Evolutionary conservation across 2,888 invertebrate species (phyloP), one percentile per base, ranked within the genome.

Genomic region (Byasa hedistus): DNA sequence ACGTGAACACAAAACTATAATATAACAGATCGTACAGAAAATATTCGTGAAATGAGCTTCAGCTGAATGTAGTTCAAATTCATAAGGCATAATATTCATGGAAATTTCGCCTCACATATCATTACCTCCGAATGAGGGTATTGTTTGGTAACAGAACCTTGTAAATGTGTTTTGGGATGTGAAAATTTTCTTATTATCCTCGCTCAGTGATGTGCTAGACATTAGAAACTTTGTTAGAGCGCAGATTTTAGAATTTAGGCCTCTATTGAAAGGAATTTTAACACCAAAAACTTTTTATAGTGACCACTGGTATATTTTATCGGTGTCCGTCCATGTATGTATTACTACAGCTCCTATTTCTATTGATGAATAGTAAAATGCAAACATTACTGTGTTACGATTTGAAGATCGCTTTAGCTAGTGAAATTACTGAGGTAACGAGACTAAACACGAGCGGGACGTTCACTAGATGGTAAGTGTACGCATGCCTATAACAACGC

Each of bases 31-130:
- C 52, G 52, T 54, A 54, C 10, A 15, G 52, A 54, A 22, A 54
- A 54, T 54, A n/a, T 59, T 48, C 58, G 36, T 58, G 22, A 36
- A 24, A 52, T 48, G 57, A 23, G n/a, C 8, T n/a, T 39, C 52
- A 22, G n/a, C 22, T 23, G 23, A 54, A 58, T 58, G 39, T 64
- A 17, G n/a, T 36, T 51, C 54, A 64, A 36, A 58, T 64, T 64
- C 64, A 64, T 54, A 58, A 58, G 15, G 23, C 57, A 39, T 64
- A 54, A 64, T 64, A 58, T 64, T 36, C 52, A 64, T 64, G 64
- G 57, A 58, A 64, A 64, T 64, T 58, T 64, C 15, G 23, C 36
- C n/a, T 57, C 58, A 58, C 64, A 58, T 57, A 54, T 64, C 57
- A 64, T 64, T 64, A 64, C 52, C 23, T 51, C 52, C 24, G 58